Evolutionary conservation across 2,797 vertebrate genomes (phyloP).

Genomic region (Peromyscus nudipes): DNA sequence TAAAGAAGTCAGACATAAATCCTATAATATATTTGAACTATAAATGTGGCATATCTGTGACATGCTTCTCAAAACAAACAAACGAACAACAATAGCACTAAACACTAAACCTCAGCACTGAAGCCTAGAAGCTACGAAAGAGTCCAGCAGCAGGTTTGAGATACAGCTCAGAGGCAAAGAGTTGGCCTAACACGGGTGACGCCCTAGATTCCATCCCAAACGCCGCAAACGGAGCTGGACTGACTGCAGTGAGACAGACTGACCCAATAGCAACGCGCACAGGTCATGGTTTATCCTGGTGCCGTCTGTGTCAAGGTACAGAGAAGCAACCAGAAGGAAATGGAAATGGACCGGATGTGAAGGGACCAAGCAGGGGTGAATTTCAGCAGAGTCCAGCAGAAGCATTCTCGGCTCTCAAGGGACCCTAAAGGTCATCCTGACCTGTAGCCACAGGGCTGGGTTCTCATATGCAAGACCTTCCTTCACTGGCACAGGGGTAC

Average conservation of each 20-base stretch:
- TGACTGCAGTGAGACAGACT: too few relatives aligned
- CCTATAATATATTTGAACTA: background rate
- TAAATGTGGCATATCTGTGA: background rate
- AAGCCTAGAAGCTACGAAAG: constrained; percentile 6
- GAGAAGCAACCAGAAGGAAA: background rate
- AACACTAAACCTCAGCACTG: background rate
- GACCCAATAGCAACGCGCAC: background rate
- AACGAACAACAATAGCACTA: background rate
- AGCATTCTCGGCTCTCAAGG: background rate
- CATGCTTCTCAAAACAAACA: background rate
- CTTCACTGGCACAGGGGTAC: background rate
- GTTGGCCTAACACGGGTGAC: background rate
- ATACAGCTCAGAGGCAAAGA: background rate
- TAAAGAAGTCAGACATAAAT: background rate
- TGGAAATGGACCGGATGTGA: too few relatives aligned
- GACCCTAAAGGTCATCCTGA: too few relatives aligned
- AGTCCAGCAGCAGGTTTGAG: background rate
- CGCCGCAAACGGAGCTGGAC: background rate
- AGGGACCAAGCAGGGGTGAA: background rate
- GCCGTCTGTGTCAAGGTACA: too few relatives aligned
- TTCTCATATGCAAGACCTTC: accelerated
- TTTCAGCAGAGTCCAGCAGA: background rate
- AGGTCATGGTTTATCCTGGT: background rate
- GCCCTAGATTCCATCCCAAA: background rate
- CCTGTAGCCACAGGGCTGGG: background rate